These are phyloP conservation scores for Tinamus guttatus DNA, from an alignment of 2,113 vertebrate species.

Conservation along the genomic window DNA sequence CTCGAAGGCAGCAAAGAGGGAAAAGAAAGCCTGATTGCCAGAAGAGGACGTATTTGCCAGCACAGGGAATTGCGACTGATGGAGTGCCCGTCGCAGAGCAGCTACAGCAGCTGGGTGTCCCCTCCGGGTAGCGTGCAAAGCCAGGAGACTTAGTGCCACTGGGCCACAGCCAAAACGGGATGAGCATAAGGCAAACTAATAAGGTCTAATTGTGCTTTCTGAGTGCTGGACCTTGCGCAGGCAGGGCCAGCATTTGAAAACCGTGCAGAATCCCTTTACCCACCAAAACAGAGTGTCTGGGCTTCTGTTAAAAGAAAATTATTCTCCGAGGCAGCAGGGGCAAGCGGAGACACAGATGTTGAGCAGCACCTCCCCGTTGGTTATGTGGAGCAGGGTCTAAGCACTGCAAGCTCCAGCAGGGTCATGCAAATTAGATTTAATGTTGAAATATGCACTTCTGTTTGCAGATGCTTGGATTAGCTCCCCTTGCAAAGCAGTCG, in stretches of 20 bases:
- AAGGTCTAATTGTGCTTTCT: neutral
- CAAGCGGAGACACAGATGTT: neutral
- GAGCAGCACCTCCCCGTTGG: neutral
- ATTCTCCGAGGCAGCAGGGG: neutral
- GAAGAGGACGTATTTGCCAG: neutral
- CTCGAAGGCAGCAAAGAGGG: neutral
- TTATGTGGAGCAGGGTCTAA: neutral
- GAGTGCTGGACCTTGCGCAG: neutral
- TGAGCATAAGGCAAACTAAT: neutral
- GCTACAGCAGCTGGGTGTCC: neutral
- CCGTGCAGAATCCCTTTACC: neutral
- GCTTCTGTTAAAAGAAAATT: neutral
- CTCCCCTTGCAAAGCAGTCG: neutral
- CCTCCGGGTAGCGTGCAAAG: neutral
- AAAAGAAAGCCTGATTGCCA: neutral
- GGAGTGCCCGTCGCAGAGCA: neutral
- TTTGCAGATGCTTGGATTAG: neutral
- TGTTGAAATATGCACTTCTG: neutral
- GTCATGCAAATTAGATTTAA: accelerated
- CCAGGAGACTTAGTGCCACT: neutral
- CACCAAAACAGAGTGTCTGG: neutral
- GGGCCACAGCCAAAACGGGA: neutral
- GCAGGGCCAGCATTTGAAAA: neutral
- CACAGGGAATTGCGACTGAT: neutral
- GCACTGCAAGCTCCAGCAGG: accelerated